phyloP scores from a whole-genome alignment of 2,113 vertebrate genomes.

The Eptatretus burgeri region DNA sequence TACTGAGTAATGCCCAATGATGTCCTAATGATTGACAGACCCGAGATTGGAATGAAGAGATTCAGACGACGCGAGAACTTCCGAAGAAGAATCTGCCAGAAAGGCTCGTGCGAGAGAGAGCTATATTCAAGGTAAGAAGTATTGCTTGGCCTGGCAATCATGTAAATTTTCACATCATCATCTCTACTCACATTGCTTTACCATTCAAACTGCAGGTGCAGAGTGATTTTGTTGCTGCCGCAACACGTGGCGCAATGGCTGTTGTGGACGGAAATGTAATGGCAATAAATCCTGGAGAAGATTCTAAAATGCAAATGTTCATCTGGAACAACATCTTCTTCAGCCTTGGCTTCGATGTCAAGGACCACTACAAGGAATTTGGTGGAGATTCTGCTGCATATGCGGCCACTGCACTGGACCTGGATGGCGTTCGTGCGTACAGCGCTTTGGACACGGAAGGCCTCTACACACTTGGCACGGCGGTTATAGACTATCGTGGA shows the following conservation, averaged over 20 bases:
- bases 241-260: constrained; percentile 21
- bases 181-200: too few species aligned
- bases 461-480: constrained; percentile 69
- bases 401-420: constrained; percentile 25
- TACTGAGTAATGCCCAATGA: too few species aligned
- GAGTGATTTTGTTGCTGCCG: constrained; percentile 26
- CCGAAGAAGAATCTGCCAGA: constrained; percentile 21
- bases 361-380: constrained; percentile 11
- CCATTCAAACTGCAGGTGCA: constrained; percentile 19
- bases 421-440: constrained; percentile 28
- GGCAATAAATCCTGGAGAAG: constrained; percentile 21
- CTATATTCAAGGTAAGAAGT: constrained; percentile 22
- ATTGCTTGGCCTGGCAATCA: too few species aligned
- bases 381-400: constrained; percentile 26
- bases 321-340: constrained; percentile 30
- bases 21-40: constrained; percentile 13
- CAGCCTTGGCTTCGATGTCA: constrained; percentile 21
- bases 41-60: constrained; percentile 40
- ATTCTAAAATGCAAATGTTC: constrained; percentile 23
- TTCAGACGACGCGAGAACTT: constrained; percentile 28
- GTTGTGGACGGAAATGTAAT: constrained; percentile 28
- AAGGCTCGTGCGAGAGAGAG: constrained; percentile 22
- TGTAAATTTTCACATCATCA: too few species aligned
- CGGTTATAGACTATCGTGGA: constrained; percentile 85
- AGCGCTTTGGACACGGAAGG: constrained; percentile 79